phyloP scores from a whole-genome alignment of 2,888 invertebrate genomes.

The Drosophila parthenogenetica region DNA sequence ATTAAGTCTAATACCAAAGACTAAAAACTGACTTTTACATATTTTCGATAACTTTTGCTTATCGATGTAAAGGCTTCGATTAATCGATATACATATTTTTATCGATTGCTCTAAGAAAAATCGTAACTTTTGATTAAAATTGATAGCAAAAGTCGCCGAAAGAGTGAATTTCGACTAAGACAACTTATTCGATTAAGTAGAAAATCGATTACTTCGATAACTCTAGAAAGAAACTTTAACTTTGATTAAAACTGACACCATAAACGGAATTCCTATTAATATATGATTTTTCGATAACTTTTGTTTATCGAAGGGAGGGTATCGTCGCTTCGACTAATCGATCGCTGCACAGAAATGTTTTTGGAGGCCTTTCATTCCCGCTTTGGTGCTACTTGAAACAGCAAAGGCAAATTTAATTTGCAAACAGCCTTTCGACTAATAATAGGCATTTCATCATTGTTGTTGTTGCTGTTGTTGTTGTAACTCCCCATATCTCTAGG shows the following conservation, averaged over 20 bases:
- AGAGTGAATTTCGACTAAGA: not conserved
- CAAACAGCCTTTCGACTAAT: slow-evolving; percentile 48
- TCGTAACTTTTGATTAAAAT: too few relatives aligned
- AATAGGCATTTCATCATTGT: slow-evolving; percentile 28
- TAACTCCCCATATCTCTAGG: slow-evolving; percentile 58
- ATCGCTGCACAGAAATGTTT: not conserved
- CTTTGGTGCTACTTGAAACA: slow-evolving; percentile 38
- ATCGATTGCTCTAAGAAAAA: too few relatives aligned
- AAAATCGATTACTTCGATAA: too few relatives aligned
- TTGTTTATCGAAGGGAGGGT: slow-evolving; percentile 9
- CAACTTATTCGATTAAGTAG: too few relatives aligned
- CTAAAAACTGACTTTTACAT: not conserved
- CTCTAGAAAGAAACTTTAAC: too few relatives aligned
- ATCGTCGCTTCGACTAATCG: slow-evolving; percentile 16
- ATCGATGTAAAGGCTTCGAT: too few relatives aligned
- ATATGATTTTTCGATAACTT: slow-evolving; percentile 1
- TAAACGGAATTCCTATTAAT: too few relatives aligned
- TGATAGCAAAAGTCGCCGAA: too few relatives aligned
- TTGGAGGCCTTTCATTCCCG: not conserved
- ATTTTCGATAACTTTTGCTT: too few relatives aligned
- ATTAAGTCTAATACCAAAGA: too few relatives aligned
- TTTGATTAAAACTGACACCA: too few relatives aligned
- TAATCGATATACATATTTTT: too few relatives aligned
- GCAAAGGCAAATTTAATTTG: slow-evolving; percentile 53
- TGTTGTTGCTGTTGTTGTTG: slow-evolving; percentile 57